Evolutionary conservation across 2,797 vertebrate species (phyloP).

Genomic region (Microctenopoma steveboyesi): DNA sequence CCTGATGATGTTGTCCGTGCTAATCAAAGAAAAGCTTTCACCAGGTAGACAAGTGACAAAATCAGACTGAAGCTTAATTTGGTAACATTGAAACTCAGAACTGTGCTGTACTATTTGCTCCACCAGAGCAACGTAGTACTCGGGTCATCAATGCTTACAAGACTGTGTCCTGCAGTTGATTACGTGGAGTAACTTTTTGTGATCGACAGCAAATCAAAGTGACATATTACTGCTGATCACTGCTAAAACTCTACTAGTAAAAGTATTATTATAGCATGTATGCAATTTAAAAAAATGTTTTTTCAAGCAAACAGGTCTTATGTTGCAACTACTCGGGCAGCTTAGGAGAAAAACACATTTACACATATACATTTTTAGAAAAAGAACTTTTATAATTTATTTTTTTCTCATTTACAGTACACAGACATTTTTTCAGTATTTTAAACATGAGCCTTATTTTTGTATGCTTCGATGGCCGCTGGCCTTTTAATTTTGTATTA

Average conservation of each 20-base stretch:
- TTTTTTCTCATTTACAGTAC: constrained; percentile 13
- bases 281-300: constrained; percentile 10
- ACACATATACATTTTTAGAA: constrained; percentile 19
- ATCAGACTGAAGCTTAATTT: constrained; percentile 10
- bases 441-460: constrained; percentile 66
- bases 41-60: constrained; percentile 74
- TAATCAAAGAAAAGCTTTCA: constrained; percentile 92
- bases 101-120: constrained; percentile 1
- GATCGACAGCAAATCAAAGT: constrained; percentile 35
- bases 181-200: constrained; percentile 4
- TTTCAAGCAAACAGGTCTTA: constrained; percentile 3
- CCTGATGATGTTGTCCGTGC: constrained; percentile 95
- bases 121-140: constrained; percentile 4
- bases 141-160: constrained; percentile 4
- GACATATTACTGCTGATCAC: not conserved
- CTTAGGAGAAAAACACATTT: constrained; percentile 24
- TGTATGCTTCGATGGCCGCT: constrained; percentile 38
- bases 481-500: constrained; percentile 60
- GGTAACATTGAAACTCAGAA: not conserved
- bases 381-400: constrained; percentile 40
- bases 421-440: constrained; percentile 36
- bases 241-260: not conserved
- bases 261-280: not conserved
- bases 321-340: constrained; percentile 35
- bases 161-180: constrained; percentile 1